These are phyloP conservation scores for Carcina quercana DNA, from an alignment of 2,888 invertebrate genomes.

Conservation along the genomic window DNA sequence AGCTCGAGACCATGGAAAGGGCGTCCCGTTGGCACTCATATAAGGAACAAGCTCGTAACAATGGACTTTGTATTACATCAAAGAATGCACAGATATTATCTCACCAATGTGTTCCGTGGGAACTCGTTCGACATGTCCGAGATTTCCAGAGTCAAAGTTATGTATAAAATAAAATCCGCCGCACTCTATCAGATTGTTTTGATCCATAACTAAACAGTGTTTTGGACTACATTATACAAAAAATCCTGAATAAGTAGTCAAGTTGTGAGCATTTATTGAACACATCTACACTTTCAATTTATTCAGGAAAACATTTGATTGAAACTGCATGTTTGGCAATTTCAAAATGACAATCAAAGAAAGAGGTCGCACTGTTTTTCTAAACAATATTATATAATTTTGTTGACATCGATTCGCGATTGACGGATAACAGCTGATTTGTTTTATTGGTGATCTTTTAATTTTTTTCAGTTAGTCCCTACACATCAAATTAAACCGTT, in stretches of 20 bases:
- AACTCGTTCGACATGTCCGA: constrained; percentile 86
- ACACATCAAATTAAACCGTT: constrained; percentile 20
- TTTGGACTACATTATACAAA: constrained; percentile 64
- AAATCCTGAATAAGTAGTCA: constrained; percentile 40
- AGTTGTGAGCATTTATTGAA: constrained; percentile 37
- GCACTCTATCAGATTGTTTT: constrained; percentile 72
- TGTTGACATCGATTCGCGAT: constrained; percentile 68
- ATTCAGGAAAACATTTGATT: constrained; percentile 44
- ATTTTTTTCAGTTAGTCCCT: constrained; percentile 27
- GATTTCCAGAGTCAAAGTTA: constrained; percentile 93
- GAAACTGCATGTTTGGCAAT: constrained; percentile 55
- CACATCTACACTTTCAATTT: constrained; percentile 55
- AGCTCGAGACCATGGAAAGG: constrained; percentile 4
- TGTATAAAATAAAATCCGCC: constrained; percentile 88
- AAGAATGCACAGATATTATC: constrained; percentile 20
- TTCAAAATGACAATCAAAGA: constrained; percentile 60
- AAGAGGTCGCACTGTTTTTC: constrained; percentile 69
- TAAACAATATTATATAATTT: constrained; percentile 76
- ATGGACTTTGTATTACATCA: constrained; percentile 28
- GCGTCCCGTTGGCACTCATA: constrained; percentile 10
- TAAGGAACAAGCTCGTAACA: constrained; percentile 16
- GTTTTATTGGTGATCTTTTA: constrained; percentile 66
- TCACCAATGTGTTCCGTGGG: constrained; percentile 74
- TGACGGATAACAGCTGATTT: constrained; percentile 76
- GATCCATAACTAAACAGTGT: constrained; percentile 58